Evolutionary conservation across 2,113 vertebrate genomes (phyloP).

Genomic region (Carassius auratus): DNA sequence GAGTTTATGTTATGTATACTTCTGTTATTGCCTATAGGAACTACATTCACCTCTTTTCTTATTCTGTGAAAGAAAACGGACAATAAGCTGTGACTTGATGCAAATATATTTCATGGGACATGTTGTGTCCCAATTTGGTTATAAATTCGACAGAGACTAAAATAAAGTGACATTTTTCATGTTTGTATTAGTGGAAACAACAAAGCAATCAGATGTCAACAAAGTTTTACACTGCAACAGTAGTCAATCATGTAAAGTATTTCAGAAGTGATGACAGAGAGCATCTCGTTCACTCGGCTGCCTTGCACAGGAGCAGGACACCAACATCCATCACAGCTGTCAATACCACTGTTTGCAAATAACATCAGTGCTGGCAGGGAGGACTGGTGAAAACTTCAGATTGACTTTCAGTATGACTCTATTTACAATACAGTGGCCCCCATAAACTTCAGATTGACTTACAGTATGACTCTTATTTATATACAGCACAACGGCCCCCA

Average conservation of each 20-base stretch:
- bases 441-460: background rate
- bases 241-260: slow-evolving; percentile 45
- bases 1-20: background rate
- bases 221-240: slow-evolving; percentile 2
- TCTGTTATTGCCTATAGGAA: slow-evolving; percentile 17
- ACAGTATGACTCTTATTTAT: background rate
- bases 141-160: background rate
- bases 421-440: background rate
- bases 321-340: slow-evolving; percentile 51
- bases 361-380: slow-evolving; percentile 39
- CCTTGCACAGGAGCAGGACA: slow-evolving; percentile 38
- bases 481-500: no score
- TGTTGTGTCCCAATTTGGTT: background rate
- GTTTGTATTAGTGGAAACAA: slow-evolving; percentile 1
- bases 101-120: slow-evolving; percentile 11
- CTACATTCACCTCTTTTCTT: background rate
- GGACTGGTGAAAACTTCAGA: slow-evolving; percentile 11
- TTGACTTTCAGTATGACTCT: background rate
- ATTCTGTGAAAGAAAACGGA: background rate
- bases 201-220: slow-evolving; percentile 5
- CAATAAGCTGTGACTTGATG: background rate
- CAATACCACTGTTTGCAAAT: slow-evolving; percentile 35
- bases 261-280: slow-evolving; percentile 43
- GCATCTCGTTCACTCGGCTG: slow-evolving; percentile 37
- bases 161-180: slow-evolving; percentile 12